Percentiles rank a stretch among this genome's conserved stretches.
Conservation (phyloP, 2,888 invertebrate species). For the Acanthosepion pharaonis region DNA sequence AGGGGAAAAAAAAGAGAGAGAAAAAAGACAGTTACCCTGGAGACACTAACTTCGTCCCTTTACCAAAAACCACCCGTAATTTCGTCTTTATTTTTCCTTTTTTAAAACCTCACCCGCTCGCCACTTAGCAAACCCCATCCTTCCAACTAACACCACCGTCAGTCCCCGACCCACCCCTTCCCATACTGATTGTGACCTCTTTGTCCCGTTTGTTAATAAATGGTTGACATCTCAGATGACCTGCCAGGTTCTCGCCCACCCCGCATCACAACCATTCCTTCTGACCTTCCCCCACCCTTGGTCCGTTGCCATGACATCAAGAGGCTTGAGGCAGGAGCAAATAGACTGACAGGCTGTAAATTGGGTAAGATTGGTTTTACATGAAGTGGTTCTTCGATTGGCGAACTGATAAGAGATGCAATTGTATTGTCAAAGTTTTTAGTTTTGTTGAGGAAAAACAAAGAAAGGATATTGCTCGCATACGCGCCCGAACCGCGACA, state of each 20-base stretch:
- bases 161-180: no score
- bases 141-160: neutral
- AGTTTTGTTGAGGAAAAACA: no score
- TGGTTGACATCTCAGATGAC: slow-evolving; percentile 18
- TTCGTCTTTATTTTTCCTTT: neutral
- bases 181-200: neutral
- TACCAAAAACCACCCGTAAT: neutral
- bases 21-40: neutral
- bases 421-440: no score
- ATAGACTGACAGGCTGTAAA: slow-evolving; percentile 17
- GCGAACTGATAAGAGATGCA: neutral
- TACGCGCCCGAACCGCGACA: no score
- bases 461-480: no score
- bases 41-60: neutral
- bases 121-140: neutral
- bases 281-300: neutral
- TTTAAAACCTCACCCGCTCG: neutral
- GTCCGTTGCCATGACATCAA: neutral
- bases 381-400: neutral
- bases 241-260: neutral
- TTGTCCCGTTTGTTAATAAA: neutral
- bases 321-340: neutral
- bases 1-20: neutral
- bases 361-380: neutral
- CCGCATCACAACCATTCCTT: fast-evolving